Conservation (phyloP, 2,888 invertebrate species). For the Caenorhabditis sulstoni region DNA sequence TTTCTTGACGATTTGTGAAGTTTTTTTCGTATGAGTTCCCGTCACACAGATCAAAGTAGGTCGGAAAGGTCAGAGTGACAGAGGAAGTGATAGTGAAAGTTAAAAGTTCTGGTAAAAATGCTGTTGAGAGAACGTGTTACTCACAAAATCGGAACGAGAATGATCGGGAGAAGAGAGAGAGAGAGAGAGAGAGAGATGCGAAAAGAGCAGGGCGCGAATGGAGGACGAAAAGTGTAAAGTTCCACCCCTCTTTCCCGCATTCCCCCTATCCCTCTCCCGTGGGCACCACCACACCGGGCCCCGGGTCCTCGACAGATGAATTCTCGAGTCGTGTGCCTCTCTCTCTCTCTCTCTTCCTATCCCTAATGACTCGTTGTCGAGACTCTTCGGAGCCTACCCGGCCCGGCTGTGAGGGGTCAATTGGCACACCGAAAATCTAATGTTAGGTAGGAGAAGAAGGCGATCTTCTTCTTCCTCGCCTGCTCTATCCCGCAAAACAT, state of each 20-base stretch:
- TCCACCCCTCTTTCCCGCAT: slow-evolving; percentile 10
- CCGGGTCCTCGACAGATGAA: slow-evolving; percentile 6
- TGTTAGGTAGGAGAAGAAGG: slow-evolving; percentile 9
- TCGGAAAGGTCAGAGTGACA: slow-evolving; percentile 7
- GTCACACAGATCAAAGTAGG: not conserved
- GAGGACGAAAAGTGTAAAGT: slow-evolving; percentile 56
- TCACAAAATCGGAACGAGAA: slow-evolving; percentile 55
- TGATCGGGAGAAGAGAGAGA: slow-evolving; percentile 1
- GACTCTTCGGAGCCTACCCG: slow-evolving; percentile 14
- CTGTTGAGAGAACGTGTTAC: slow-evolving; percentile 57
- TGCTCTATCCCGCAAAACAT: no score
- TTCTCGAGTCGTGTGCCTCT: no score
- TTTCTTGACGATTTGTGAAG: no score
- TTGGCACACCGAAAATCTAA: slow-evolving; percentile 25
- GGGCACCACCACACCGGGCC: no score
- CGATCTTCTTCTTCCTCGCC: no score
- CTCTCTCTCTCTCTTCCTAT: slow-evolving; percentile 19
- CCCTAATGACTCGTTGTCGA: slow-evolving; percentile 38
- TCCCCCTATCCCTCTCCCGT: slow-evolving; percentile 1
- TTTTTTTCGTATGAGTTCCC: no score
- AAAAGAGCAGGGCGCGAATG: slow-evolving; percentile 44
- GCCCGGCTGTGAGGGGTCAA: slow-evolving; percentile 42
- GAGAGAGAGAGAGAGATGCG: slow-evolving; percentile 9
- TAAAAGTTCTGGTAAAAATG: slow-evolving; percentile 16
- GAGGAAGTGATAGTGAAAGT: slow-evolving; percentile 7